A percentile compares a stretch with the other conserved stretches of the same genome.
Evolutionary conservation across 2,888 invertebrate species (phyloP).

Genomic region (Noctua comes): DNA sequence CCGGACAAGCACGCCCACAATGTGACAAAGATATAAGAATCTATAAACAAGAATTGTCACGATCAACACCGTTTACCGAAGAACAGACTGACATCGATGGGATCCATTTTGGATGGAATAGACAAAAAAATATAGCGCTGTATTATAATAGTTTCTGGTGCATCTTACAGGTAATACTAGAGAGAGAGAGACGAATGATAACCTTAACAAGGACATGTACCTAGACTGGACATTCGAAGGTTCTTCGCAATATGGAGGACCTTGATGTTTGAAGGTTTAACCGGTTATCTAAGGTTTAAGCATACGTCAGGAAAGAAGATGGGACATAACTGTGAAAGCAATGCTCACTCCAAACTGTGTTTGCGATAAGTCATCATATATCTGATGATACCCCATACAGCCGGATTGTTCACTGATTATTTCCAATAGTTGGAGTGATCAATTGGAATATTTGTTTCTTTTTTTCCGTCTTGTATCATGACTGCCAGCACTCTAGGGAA

Average conservation of each 20-base stretch:
- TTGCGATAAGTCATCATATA: background rate
- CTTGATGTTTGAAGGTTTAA: background rate
- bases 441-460: background rate
- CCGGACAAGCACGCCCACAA: slow-evolving; percentile 30
- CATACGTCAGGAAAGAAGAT: background rate
- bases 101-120: background rate
- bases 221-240: background rate
- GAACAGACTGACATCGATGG: background rate
- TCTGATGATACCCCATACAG: too few relatives aligned
- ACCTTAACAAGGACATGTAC: background rate
- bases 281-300: background rate
- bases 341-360: background rate
- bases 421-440: background rate
- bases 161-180: background rate
- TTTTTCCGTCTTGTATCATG: background rate
- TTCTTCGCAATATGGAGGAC: background rate
- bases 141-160: background rate
- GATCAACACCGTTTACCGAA: slow-evolving; percentile 11
- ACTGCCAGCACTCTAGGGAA: background rate
- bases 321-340: background rate
- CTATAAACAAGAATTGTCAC: slow-evolving; percentile 53
- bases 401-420: background rate
- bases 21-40: slow-evolving; percentile 31
- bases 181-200: background rate
- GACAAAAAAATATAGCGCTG: background rate